Percentiles rank a stretch among this genome's conserved stretches.
These are phyloP conservation scores for Platysteira castanea DNA, from an alignment of 2,113 vertebrate genomes.

Conservation along the genomic window DNA sequence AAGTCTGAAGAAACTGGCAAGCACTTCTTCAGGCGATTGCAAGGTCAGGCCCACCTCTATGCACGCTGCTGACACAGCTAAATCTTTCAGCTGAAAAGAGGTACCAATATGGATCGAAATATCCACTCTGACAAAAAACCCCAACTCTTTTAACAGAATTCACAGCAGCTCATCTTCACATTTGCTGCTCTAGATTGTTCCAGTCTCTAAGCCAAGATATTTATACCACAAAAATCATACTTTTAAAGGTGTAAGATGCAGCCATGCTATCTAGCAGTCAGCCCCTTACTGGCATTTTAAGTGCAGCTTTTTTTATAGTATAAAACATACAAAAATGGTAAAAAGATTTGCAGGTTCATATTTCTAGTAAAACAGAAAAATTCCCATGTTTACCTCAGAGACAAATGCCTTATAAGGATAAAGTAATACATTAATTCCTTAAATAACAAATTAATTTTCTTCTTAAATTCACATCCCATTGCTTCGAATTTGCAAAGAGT, in stretches of 20 bases:
- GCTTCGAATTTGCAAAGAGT: not conserved
- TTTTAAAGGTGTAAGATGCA: not conserved
- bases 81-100: constrained; percentile 5
- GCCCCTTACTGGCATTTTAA: not conserved
- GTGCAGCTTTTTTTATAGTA: not conserved
- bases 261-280: not conserved
- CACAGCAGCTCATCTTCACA: not conserved
- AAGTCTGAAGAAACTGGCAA: constrained; percentile 49
- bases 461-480: not conserved
- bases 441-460: not conserved
- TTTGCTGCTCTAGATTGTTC: constrained; percentile 40
- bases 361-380: not conserved
- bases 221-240: not conserved
- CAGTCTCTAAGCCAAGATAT: not conserved
- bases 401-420: not conserved
- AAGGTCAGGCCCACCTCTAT: constrained; percentile 61
- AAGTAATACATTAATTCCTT: not conserved
- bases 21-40: constrained; percentile 29
- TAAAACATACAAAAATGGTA: not conserved
- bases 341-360: not conserved
- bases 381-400: not conserved
- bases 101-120: constrained; percentile 1
- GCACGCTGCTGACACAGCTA: constrained; percentile 51
- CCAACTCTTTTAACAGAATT: not conserved
- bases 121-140: not conserved